These are phyloP conservation scores for Gambusia affinis DNA, from an alignment of 2,113 vertebrate genomes.

Conservation along the genomic window DNA sequence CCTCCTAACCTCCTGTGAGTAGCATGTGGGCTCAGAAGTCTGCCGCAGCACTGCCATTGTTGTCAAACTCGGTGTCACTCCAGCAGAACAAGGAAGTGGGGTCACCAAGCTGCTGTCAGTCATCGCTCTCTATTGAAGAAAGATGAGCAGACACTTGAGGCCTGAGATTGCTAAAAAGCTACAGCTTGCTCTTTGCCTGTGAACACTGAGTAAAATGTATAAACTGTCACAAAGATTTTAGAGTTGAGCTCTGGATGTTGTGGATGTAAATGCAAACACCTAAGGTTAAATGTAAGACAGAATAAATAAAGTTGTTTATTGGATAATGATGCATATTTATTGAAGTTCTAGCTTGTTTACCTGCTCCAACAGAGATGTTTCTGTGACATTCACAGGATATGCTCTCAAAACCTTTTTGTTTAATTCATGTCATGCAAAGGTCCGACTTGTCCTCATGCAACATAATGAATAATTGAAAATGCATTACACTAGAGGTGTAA, in stretches of 20 bases:
- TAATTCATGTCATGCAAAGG: conserved; percentile 54
- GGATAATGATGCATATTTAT: not conserved
- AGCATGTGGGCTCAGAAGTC: conserved; percentile 41
- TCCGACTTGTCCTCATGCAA: conserved; percentile 43
- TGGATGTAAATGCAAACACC: conserved; percentile 30
- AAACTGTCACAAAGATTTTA: conserved; percentile 3
- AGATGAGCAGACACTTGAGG: conserved; percentile 46
- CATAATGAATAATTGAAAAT: conserved; percentile 55
- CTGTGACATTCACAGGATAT: conserved; percentile 16
- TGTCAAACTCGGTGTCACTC: conserved; percentile 58
- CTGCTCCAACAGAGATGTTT: conserved; percentile 5
- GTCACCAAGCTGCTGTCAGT: conserved; percentile 61
- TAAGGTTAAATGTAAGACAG: conserved; percentile 19
- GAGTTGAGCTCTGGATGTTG: not conserved
- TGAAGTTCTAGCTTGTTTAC: conserved; percentile 5
- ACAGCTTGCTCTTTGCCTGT: conserved; percentile 28
- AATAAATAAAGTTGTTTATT: conserved; percentile 4
- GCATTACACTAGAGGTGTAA: conserved; percentile 23
- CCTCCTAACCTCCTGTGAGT: conserved; percentile 51
- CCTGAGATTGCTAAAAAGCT: conserved; percentile 32
- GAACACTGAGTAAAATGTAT: conserved; percentile 27
- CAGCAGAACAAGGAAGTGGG: conserved; percentile 46
- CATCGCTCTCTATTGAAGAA: conserved; percentile 30
- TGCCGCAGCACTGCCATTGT: conserved; percentile 38
- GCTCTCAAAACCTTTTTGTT: conserved; percentile 35